These are phyloP conservation scores for Hylaeus volcanicus DNA, from an alignment of 1,140 invertebrate species.

Conservation along the genomic window DNA sequence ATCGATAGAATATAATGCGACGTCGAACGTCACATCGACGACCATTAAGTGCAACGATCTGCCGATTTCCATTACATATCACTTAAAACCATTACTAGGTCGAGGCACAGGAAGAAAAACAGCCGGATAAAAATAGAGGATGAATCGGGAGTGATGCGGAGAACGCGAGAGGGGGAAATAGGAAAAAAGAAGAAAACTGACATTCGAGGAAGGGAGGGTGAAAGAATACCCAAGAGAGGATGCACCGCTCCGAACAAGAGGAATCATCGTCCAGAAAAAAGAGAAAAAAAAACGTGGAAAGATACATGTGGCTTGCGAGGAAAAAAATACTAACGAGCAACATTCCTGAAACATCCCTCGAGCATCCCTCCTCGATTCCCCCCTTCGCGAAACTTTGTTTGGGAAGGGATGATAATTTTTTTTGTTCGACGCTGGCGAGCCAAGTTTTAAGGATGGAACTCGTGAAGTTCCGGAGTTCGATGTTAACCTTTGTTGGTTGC, in stretches of 20 bases:
- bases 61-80: slow-evolving; percentile 19
- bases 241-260: no score
- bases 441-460: no score
- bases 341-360: no score
- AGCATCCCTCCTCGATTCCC: no score
- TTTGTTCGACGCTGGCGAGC: no score
- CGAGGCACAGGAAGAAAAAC: slow-evolving; percentile 27
- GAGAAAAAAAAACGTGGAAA: background rate
- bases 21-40: slow-evolving; percentile 1
- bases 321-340: background rate
- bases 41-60: background rate
- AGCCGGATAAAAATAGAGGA: slow-evolving; percentile 16
- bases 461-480: no score
- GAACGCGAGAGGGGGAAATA: background rate
- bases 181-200: background rate
- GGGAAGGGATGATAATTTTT: no score
- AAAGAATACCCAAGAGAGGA: background rate
- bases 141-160: background rate
- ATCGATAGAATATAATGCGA: background rate
- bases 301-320: background rate
- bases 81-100: slow-evolving; percentile 32
- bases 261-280: no score
- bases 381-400: no score
- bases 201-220: background rate
- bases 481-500: no score